A percentile compares a stretch with the other conserved stretches of the same genome.
These are phyloP conservation scores for Sorex araneus DNA, from an alignment of 2,113 vertebrate genomes.

Conservation along the genomic window DNA sequence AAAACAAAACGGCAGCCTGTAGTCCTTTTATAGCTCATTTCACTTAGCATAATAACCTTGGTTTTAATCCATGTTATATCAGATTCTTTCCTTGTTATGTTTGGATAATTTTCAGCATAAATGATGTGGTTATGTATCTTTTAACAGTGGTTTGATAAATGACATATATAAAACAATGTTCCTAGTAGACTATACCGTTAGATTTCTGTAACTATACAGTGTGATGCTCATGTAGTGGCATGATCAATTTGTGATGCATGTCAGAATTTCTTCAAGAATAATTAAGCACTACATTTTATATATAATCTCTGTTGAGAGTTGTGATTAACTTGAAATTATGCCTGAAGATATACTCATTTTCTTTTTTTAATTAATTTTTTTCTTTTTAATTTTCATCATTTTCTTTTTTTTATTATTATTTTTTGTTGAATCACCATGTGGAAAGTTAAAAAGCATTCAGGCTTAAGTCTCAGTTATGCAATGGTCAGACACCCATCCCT, in stretches of 20 bases:
- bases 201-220: not conserved
- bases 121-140: not conserved
- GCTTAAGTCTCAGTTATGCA: too few relatives aligned
- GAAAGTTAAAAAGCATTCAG: too few relatives aligned
- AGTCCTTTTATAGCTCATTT: constrained; percentile 13
- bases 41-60: not conserved
- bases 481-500: too few relatives aligned
- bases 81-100: constrained; percentile 12
- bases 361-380: too few relatives aligned
- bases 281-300: constrained; percentile 17
- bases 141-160: not conserved
- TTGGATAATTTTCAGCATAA: constrained; percentile 17
- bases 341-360: not conserved
- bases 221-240: not conserved
- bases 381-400: too few relatives aligned
- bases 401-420: too few relatives aligned
- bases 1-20: not conserved
- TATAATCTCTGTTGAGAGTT: constrained; percentile 38
- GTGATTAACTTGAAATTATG: constrained; percentile 43
- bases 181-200: not conserved
- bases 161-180: not conserved
- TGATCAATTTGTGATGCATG: not conserved
- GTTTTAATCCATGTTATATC: not conserved
- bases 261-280: constrained; percentile 20
- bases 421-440: too few relatives aligned